phyloP scores from a whole-genome alignment of 2,113 vertebrate genomes.

The Albula goreensis region DNA sequence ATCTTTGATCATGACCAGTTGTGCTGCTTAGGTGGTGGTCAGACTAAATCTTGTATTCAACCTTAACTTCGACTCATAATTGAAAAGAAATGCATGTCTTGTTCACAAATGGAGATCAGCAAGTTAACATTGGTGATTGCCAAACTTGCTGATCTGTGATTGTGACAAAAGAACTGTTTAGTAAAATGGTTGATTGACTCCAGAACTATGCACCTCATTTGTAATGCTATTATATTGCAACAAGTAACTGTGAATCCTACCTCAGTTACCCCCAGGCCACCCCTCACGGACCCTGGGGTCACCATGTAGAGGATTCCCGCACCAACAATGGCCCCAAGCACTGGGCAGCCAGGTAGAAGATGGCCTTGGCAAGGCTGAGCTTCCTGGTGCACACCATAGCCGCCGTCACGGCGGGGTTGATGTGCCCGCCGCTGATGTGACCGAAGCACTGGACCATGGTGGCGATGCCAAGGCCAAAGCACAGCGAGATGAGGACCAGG shows the following conservation, averaged over 20 bases:
- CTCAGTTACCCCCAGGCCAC: constrained; percentile 81
- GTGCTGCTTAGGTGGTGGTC: no score
- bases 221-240: no score
- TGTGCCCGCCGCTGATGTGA: constrained; percentile 93
- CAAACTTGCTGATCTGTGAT: no score
- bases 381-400: constrained; percentile 91
- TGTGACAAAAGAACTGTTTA: no score
- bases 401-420: constrained; percentile 89
- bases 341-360: constrained; percentile 90
- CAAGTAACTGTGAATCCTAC: constrained; percentile 62
- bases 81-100: no score
- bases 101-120: no score
- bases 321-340: constrained; percentile 87
- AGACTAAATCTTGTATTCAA: no score
- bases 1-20: no score
- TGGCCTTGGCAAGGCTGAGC: constrained; percentile 86
- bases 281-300: constrained; percentile 78
- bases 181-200: no score
- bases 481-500: constrained; percentile 90
- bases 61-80: no score
- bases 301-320: constrained; percentile 86
- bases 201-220: no score
- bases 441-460: constrained; percentile 97
- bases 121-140: no score
- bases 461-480: constrained; percentile 93